Evolutionary conservation across 2,113 vertebrate genomes (phyloP).

Genomic region (Pachyramphus minor): DNA sequence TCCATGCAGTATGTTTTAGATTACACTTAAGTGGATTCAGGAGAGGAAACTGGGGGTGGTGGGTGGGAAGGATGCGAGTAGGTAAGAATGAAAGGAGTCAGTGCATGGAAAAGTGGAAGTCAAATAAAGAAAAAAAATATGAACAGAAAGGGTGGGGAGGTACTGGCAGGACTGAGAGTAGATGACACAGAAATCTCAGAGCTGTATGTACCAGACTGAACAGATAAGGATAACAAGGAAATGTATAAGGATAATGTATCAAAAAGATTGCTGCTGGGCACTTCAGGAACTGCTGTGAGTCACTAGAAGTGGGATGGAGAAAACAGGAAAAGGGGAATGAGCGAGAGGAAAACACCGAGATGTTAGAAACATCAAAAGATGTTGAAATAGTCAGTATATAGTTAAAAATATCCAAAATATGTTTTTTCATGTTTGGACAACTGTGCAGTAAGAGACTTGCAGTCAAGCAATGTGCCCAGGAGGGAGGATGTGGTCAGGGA

Average conservation of each 20-base stretch:
- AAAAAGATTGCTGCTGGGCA: background rate
- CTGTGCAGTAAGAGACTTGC: background rate
- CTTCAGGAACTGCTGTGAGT: background rate
- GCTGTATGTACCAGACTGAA: background rate
- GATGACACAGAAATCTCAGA: background rate
- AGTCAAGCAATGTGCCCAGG: background rate
- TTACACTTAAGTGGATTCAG: constrained; percentile 44
- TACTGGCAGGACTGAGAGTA: background rate
- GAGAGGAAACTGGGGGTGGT: constrained; percentile 43
- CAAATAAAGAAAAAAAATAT: background rate
- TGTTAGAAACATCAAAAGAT: background rate
- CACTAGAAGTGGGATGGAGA: background rate
- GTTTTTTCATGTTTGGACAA: background rate
- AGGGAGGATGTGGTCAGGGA: background rate
- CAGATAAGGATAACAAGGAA: background rate
- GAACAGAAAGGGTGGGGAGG: background rate
- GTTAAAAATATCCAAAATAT: background rate
- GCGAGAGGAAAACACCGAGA: background rate
- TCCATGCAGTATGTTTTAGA: constrained; percentile 38
- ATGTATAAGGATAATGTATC: background rate
- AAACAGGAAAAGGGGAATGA: background rate
- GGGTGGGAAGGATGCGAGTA: background rate
- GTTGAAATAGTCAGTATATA: background rate
- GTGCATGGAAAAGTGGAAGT: background rate
- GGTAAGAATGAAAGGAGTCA: background rate